phyloP scores from a whole-genome alignment of 2,888 invertebrate species.

The Eilema griseolum region DNA sequence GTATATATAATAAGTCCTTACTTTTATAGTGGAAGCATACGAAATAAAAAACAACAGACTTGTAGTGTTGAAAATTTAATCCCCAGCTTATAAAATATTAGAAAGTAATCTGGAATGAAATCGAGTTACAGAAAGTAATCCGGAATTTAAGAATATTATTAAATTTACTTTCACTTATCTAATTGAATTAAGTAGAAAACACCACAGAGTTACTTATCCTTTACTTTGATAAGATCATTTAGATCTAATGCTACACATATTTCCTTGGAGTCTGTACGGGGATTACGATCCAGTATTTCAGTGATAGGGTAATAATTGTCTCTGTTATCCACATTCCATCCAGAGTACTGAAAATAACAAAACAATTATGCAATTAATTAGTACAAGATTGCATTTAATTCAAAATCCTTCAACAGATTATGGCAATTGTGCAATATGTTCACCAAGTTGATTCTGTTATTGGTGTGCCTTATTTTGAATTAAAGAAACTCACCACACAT shows the following conservation, averaged over 20 bases:
- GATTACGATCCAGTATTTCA: conserved; percentile 84
- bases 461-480: not conserved
- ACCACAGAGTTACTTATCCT: conserved; percentile 80
- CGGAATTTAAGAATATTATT: conserved; percentile 79
- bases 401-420: not conserved
- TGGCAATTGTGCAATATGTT: not conserved
- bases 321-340: conserved; percentile 88
- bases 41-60: conserved; percentile 51
- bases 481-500: conserved; percentile 84
- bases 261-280: conserved; percentile 84
- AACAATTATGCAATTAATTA: not conserved
- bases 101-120: conserved; percentile 84
- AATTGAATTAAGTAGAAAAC: conserved; percentile 78
- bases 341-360: conserved; percentile 84
- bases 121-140: conserved; percentile 80
- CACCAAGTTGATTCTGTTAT: not conserved
- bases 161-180: conserved; percentile 82
- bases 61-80: conserved; percentile 82
- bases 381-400: not conserved
- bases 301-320: conserved; percentile 88
- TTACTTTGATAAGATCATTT: conserved; percentile 85
- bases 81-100: conserved; percentile 82
- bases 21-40: conserved; percentile 25
- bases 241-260: conserved; percentile 86
- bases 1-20: not conserved